Base-by-base conservation (phyloP, 2,888 invertebrate species). In the Sylvicola fuscatus region DNA sequence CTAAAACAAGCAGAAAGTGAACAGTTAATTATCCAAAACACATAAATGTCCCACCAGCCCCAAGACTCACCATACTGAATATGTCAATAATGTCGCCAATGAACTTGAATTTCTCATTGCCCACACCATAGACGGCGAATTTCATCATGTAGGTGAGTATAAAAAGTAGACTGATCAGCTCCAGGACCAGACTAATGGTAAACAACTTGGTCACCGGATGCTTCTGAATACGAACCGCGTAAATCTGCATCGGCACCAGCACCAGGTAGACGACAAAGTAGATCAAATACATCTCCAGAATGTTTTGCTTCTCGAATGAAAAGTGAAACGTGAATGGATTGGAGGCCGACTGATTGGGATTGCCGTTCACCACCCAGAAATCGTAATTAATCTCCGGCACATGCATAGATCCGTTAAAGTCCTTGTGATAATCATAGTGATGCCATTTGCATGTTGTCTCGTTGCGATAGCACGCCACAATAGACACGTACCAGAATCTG, bases 351-450 rank as follows among this genome's bases (percentile, higher is more conserved):
- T 73, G 68, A 52, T 83, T 84, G 0, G 97, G 97, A 59, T 87
- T 84, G 16, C 95, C 93, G 60, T 97, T 97, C 6, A 95, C 93
- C 33, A 97, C 66, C 81, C 89, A 90, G 44, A 97, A 78, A 55
- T 97, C 87, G 56, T 93, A 97, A 35, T 76, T 62, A 11, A 86
- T 58, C 35, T 67, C 58, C 13, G 50, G 43, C 11, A 38, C 37
- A 5, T 30, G 27, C 12, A 39, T 41, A 27, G 36, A 38, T 21
- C 21, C 21, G 21, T 45, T 42, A n/a, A 17, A 36, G 27, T 41
- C 15, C 37, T 41, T 42, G 8, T 46, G 35, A 21, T 69, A 65
- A 41, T 68, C 62, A 41, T 78, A 78, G 47, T 84, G 71, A 45
- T 78, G 78, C 90, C 90, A 92, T 40, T 75, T 66, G 50, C 90